Evolutionary conservation across 1,140 invertebrate genomes (phyloP), one percentile per base, ranked within the genome.

Genomic region (Halesus radiatus): DNA sequence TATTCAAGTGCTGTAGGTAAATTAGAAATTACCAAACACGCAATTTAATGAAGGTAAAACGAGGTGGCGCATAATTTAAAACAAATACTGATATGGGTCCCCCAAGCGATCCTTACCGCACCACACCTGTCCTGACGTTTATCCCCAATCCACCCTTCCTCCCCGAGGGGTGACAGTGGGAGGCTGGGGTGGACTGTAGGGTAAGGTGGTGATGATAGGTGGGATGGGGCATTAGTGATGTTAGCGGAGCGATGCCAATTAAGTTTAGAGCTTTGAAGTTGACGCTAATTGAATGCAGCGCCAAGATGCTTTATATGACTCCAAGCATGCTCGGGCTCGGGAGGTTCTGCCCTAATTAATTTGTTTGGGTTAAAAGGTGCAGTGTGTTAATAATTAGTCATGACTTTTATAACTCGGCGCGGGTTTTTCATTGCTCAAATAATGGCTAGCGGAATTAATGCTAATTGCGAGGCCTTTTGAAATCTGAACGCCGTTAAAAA

Each of bases 231-330:
- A 77, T 77, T 77, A 54, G 53, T 53, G 70, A 74, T 64, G 60
- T 77, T 77, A 77, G 75, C 75, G 60, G 37, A 77, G 75, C 58
- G 75, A 77, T 77, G 75, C 58, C 75, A 77, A 64, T 77, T 77
- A 77, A 77, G 75, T 64, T 77, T 66, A 66, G 45, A 77, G 58
- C 58, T 77, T 77, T 77, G 75, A 77, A 77, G 75, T 66, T 26
- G 75, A 52, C 75, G 58, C 8, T 64, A 77, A 64, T 77, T 64
- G 60, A 77, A 64, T 77, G 60, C 75, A 64, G 75, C 20, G 75
- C 20, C 8, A 60, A 77, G 60, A 64, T 50, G 75, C 26, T 77
- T 66, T 64, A 77, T 64, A 22, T 50, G 32, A 77, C 23, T 76
- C 75, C 29, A 50, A 62, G 75, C 60, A 50, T 77, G 26, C 32